phyloP scores from a whole-genome alignment of 2,797 vertebrate species.

The Threskiornis aethiopicus region DNA sequence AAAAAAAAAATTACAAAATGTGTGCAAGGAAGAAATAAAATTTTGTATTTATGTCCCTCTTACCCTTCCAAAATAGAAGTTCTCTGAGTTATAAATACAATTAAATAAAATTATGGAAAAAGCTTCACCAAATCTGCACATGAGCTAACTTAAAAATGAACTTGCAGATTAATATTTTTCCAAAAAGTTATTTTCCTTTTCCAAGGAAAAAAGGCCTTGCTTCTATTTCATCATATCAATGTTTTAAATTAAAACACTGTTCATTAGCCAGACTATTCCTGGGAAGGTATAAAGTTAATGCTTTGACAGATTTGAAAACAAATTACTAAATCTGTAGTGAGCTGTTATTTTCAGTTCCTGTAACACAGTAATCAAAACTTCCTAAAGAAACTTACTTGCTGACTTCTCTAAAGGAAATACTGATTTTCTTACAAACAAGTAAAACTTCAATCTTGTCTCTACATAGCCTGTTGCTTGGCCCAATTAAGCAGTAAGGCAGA shows the following conservation, averaged over 20 bases:
- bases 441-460: background rate
- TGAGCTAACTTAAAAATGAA: background rate
- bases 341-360: background rate
- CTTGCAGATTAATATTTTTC: background rate
- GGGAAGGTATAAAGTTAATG: background rate
- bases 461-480: background rate
- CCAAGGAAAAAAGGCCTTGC: background rate
- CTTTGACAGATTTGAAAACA: background rate
- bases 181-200: background rate
- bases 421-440: background rate
- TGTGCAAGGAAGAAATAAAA: background rate
- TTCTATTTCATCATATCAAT: background rate
- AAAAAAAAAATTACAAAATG: background rate
- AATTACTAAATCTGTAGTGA: background rate
- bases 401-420: background rate
- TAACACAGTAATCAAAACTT: background rate
- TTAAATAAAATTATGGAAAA: background rate
- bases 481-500: background rate
- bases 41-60: background rate
- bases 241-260: background rate
- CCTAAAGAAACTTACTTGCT: background rate
- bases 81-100: background rate
- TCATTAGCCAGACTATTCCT: background rate
- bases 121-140: background rate
- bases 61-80: background rate